Base-by-base conservation (phyloP, 2,888 invertebrate genomes). In the Leptinotarsa tumamoca region DNA sequence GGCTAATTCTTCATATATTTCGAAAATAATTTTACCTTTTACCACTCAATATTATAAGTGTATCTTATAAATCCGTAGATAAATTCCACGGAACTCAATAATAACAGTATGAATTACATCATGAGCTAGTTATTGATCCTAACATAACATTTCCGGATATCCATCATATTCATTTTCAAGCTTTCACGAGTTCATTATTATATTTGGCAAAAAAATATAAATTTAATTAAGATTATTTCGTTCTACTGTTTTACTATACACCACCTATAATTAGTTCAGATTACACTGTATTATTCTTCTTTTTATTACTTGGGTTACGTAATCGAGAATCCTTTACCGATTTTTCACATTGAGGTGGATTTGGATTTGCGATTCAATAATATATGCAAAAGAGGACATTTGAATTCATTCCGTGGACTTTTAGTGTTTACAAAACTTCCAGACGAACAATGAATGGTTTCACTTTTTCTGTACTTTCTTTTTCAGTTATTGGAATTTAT, bases 381-480 rank as follows among this genome's bases (percentile, higher is more conserved):
- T 33, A 7, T 33, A 68, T 52, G 51, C 54, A 68, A 68, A 51
- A 54, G 33, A 68, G 43, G 27, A 3, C 33, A 68, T 68, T 68
- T 54, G 43, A 49, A 70, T 70, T 70, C 56, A 56, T 58, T 21
- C 54, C 54, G n/a, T 23, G 17, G 21, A 69, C 56, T 43, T 27
- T 54, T 4, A 23, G 70, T 56, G 21, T 58, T 61, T 58, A 70
- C 70, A 58, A 43, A 58, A 33, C 58, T 49, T 58, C 14, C 27
- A 49, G 54, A 49, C 58, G 7, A 49, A 70, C 70, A 70, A 70
- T 70, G 58, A 74, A 73, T 67, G 66, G 72, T 77, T 77, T 77
- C 76, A 77, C 76, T 77, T 77, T 77, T 71, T 71, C 56, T 66
- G 66, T 71, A 74, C 76, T 77, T 77, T 77, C 76, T 72, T 75